Base-by-base conservation (phyloP, 23 tunicate species). In the Halocynthia roretzi region DNA sequence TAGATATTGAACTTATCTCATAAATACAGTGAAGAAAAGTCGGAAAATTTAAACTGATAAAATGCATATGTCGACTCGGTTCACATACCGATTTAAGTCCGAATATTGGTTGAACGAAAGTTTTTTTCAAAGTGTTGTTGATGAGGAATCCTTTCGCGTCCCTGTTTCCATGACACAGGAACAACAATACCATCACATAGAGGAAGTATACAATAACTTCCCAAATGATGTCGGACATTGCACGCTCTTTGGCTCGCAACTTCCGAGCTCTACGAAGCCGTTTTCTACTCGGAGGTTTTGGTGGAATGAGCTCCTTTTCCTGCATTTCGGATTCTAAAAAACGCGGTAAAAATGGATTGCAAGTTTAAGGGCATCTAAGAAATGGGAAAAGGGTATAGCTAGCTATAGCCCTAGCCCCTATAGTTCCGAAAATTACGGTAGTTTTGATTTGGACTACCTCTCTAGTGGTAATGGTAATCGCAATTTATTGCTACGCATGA, bases 271-370 rank as follows among this genome's bases (percentile, higher is more conserved):
- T 57, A 6, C 86, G 75, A 40, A 94, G 75, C 71, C 93, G 85
- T 56, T 86, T 81, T 72, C 85, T 84, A 80, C 85, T 94, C 40
- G 99, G 99, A 18, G 99, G 99, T 54, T 81, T 87, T 8, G 99
- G 99, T 20, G 98, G 87, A 40, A 78, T 64, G 17, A 84, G 76
- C 56, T 87, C 95, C 44, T 79, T 72, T 61, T 80, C 80, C 55
- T 91, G 87, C 67, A 85, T 64, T 70, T 91, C 86, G 6, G 96
- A 74, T 50, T 88, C 95, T 87, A 21, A 72, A 79, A 61, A 17
- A 53, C 56, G 52, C 19, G 14, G 72, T 58, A 58, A 58, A 56
- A 56, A 58, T 4, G 63, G 17, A 58, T 2, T 58, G 63, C 17
- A 58, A 58, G 17, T 58, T 58, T 14, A 58, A 58, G 4, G 63